Evolutionary conservation across 2,113 vertebrate genomes (phyloP).

Genomic region (Ceuthmochares aereus): DNA sequence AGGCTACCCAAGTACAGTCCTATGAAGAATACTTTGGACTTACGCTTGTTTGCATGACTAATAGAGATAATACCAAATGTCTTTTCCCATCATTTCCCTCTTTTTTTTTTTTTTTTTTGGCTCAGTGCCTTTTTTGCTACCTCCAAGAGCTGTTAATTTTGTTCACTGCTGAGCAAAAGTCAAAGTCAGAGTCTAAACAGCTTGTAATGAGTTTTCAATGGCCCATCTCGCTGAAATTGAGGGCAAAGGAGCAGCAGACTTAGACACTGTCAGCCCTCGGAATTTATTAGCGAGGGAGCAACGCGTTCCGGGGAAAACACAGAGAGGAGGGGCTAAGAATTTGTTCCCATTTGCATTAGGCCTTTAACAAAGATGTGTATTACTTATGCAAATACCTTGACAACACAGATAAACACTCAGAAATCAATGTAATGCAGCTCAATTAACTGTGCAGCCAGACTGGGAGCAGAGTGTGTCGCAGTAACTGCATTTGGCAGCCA

Average conservation of each 20-base stretch:
- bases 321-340: conserved; percentile 40
- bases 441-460: conserved; percentile 3
- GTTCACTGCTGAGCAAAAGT: conserved; percentile 86
- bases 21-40: conserved; percentile 10
- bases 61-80: conserved; percentile 78
- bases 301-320: conserved; percentile 39
- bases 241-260: conserved; percentile 87
- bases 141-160: conserved; percentile 89
- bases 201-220: conserved; percentile 92
- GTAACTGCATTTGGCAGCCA: conserved; percentile 9
- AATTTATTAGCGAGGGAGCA: conserved; percentile 81
- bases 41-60: conserved; percentile 80
- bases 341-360: conserved; percentile 30
- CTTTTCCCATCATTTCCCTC: conserved; percentile 69
- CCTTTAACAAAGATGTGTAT: conserved; percentile 12
- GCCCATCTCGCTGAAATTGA: conserved; percentile 90
- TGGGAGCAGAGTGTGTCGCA: neutral
- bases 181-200: conserved; percentile 90
- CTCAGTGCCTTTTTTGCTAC: conserved; percentile 78
- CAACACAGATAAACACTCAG: conserved; percentile 45
- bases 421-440: conserved; percentile 33
- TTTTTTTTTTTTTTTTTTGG: conserved; percentile 77
- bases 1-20: conserved; percentile 15
- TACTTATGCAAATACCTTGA: conserved; percentile 57
- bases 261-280: conserved; percentile 79